A percentile compares a stretch with the other conserved stretches of the same genome.
Conservation (phyloP, 1,140 invertebrate genomes). For the Ctenoplectra terminalis region DNA sequence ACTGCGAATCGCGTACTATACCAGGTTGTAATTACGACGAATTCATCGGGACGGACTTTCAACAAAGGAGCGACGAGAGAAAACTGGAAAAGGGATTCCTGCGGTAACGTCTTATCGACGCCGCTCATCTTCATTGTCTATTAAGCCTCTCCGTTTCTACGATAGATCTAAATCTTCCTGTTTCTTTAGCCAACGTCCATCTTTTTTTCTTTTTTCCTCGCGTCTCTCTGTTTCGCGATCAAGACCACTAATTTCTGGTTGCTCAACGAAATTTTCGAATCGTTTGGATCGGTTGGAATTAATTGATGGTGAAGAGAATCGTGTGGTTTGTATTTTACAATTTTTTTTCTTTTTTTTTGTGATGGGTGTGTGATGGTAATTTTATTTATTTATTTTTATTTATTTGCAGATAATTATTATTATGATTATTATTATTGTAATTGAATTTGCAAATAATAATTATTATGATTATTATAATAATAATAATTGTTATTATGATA, state of each 20-base stretch:
- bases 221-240: neutral
- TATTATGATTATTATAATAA: no score
- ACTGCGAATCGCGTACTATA: neutral
- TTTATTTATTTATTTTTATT: no score
- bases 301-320: no score
- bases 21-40: conserved; percentile 30
- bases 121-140: conserved; percentile 52
- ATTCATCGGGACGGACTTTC: conserved; percentile 14
- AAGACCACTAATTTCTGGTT: neutral
- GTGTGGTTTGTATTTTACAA: no score
- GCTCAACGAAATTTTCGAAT: neutral
- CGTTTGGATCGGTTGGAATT: no score
- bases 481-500: no score
- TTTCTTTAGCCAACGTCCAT: neutral
- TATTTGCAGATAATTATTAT: no score
- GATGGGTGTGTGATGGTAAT: no score
- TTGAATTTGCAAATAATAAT: no score
- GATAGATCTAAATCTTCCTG: conserved; percentile 34
- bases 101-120: conserved; percentile 25
- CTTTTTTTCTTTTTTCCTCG: neutral
- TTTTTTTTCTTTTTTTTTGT: no score
- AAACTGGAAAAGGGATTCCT: conserved; percentile 35
- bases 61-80: conserved; percentile 32
- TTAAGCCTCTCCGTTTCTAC: conserved; percentile 25
- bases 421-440: no score